Evolutionary conservation across 1,140 invertebrate genomes (phyloP).

Genomic region (Hyphantria cunea): DNA sequence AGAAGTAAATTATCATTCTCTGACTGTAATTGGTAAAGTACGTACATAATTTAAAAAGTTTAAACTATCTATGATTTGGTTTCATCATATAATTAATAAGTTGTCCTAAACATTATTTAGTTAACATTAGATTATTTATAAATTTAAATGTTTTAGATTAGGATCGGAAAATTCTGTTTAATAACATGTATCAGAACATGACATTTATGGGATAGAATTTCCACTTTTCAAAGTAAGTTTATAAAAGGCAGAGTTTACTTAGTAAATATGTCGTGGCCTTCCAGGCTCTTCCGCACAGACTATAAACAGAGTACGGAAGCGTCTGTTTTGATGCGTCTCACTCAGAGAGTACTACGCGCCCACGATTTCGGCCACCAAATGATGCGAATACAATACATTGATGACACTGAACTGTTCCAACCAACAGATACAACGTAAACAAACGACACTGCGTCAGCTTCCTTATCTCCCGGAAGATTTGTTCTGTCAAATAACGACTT

Average conservation of each 20-base stretch:
- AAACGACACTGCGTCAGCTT: slow-evolving; percentile 43
- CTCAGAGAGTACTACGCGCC: slow-evolving; percentile 21
- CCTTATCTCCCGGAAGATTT: slow-evolving; percentile 56
- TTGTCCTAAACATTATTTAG: too few relatives aligned
- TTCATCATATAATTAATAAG: too few relatives aligned
- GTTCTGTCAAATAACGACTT: slow-evolving; percentile 37
- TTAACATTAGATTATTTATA: too few relatives aligned
- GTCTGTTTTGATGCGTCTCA: too few relatives aligned
- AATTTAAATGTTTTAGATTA: too few relatives aligned
- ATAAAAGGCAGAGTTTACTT: slow-evolving; percentile 28
- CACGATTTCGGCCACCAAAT: slow-evolving; percentile 34
- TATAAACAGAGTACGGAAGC: slow-evolving; percentile 72
- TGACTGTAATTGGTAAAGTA: neutral
- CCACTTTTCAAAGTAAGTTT: slow-evolving; percentile 13
- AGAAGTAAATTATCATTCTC: too few relatives aligned
- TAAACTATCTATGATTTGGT: too few relatives aligned
- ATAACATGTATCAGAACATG: neutral
- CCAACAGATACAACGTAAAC: slow-evolving; percentile 39
- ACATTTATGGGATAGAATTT: slow-evolving; percentile 22
- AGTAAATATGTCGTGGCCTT: slow-evolving; percentile 57
- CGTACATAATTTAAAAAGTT: too few relatives aligned
- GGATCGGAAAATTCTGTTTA: too few relatives aligned
- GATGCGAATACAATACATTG: slow-evolving; percentile 29
- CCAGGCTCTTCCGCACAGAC: slow-evolving; percentile 64
- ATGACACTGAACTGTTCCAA: slow-evolving; percentile 20